Base-by-base conservation (phyloP, 2,797 vertebrate genomes). In the Sebastes oblongus region DNA sequence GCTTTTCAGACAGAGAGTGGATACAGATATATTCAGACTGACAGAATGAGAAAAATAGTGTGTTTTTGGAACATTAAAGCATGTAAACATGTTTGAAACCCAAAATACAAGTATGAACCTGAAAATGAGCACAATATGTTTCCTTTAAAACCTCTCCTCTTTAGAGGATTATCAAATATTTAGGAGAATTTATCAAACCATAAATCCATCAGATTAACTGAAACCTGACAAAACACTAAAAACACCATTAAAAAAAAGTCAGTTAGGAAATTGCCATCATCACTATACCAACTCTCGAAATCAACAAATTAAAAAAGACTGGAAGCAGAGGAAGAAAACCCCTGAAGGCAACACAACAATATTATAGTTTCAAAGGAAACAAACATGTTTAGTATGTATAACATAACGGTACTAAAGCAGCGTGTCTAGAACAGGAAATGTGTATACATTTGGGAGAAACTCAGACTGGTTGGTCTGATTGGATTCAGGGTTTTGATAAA, bases 401-500 rank as follows among this genome's bases (percentile, higher is more conserved):
- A 20, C 4, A 50, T 11, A 50, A 65, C 27, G 29, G 20, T 18
- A 34, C 56, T 32, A 6, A 70, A 64, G 7, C n/a, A 20, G 16
- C 9, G 1, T 60, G 59, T 46, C 34, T 29, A 30, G 42, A 56
- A 22, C 11, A 64, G 20, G 70, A 39, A 20, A 67, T 55, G 3
- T 16, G 13, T 62, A 34, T 50, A 50, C 42, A 39, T 54, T 30
- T 61, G 18, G 39, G 13, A 50, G 8, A 65, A 36, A 2, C 6
- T 56, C 32, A 66, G 69, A 20, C n/a, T 50, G 42, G 61, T 30
- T 65, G 54, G 7, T 73, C 14, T 30, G 46, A 9, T 1, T 59
- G 16, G 16, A 32, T 71, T n/a, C 59, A 68, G 55, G 67, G 59
- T 80, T 69, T 78, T 42, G 14, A 34, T 39, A n/a, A 52, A 56